Conservation (phyloP, 2,797 vertebrate species). For the Hirundo rustica region DNA sequence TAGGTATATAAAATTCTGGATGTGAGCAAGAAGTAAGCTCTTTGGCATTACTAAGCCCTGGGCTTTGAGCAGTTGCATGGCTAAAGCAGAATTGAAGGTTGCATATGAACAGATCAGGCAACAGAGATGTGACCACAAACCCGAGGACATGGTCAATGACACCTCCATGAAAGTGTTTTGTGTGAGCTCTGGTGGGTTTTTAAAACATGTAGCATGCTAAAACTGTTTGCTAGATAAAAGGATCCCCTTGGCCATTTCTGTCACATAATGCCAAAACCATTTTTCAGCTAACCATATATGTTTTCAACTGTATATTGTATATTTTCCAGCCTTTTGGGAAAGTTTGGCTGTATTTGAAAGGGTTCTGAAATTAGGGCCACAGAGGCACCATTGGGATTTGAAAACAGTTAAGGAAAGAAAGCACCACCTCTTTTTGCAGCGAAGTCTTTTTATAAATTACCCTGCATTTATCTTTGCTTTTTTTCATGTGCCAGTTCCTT, state of each 20-base stretch:
- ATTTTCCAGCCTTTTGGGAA: not conserved
- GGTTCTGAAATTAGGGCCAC: not conserved
- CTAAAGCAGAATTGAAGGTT: not conserved
- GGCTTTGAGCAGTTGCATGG: not conserved
- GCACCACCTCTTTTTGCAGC: not conserved
- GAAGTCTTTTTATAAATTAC: not conserved
- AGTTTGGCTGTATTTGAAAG: not conserved
- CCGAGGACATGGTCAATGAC: not conserved
- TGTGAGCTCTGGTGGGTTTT: not conserved
- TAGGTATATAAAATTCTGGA: not conserved
- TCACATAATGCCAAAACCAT: not conserved
- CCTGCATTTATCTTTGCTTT: not conserved
- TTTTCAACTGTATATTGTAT: not conserved
- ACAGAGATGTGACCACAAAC: not conserved
- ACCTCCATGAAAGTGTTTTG: not conserved
- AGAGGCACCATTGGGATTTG: not conserved
- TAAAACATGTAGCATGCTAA: not conserved
- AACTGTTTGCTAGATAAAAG: not conserved
- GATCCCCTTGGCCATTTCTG: not conserved
- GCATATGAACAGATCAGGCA: not conserved
- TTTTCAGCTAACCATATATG: not conserved
- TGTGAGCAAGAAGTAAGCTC: not conserved
- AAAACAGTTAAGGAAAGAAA: not conserved
- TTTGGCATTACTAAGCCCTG: not conserved
- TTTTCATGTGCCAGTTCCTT: not conserved